phyloP scores from a whole-genome alignment of 2,797 vertebrate genomes.

The Poeciliopsis turneri region DNA sequence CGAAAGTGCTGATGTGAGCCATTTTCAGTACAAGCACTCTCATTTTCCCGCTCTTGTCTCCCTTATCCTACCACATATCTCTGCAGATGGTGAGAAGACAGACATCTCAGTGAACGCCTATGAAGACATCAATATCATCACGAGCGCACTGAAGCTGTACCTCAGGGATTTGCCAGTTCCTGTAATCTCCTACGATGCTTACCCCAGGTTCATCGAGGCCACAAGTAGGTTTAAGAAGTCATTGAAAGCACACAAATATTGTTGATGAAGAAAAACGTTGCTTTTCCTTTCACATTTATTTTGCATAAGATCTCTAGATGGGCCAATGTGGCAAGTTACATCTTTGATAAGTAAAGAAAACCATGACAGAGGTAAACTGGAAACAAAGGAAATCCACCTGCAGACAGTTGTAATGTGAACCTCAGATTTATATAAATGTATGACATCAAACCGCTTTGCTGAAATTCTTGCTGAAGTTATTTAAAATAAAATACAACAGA shows the following conservation, averaged over 20 bases:
- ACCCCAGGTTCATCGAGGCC: slow-evolving; percentile 97
- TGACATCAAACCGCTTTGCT: not conserved
- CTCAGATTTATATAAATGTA: too few species aligned
- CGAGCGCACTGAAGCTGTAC: slow-evolving; percentile 98
- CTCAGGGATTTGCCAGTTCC: slow-evolving; percentile 99
- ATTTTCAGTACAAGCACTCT: slow-evolving; percentile 27
- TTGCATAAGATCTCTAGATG: not conserved
- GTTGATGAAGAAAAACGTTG: not conserved
- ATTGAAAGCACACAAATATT: not conserved
- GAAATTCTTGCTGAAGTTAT: not conserved
- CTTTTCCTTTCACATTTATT: not conserved
- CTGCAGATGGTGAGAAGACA: slow-evolving; percentile 96
- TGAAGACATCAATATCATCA: slow-evolving; percentile 99
- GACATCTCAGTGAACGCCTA: slow-evolving; percentile 98
- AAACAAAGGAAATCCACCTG: not conserved
- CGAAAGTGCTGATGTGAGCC: slow-evolving; percentile 46
- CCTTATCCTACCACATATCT: slow-evolving; percentile 43
- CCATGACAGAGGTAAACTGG: not conserved
- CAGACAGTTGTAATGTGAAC: not conserved
- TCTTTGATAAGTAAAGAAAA: not conserved
- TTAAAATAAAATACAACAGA: not conserved
- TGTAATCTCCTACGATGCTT: slow-evolving; percentile 95
- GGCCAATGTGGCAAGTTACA: not conserved
- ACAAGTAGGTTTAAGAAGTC: slow-evolving; percentile 85
- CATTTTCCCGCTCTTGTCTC: slow-evolving; percentile 32